Evolutionary conservation across 2,113 vertebrate species (phyloP), one percentile per base, ranked within the genome.

Genomic region (Macroglossus sobrinus): DNA sequence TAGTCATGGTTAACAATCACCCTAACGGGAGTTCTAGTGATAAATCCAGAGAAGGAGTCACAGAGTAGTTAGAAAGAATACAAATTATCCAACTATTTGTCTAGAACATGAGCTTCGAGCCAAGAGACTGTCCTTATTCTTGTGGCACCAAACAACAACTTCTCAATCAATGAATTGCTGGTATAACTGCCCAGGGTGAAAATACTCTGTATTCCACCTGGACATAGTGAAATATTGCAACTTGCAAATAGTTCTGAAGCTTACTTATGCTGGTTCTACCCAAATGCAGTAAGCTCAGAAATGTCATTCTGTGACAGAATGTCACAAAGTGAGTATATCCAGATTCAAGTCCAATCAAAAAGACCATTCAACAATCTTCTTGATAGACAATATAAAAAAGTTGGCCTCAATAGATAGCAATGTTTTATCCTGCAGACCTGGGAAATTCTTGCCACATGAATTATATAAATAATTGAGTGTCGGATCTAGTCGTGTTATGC

Each of bases 31-130:
- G 57, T 92, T 89, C 84, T 84, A 40, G 68, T 45, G 90, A 86
- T 53, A 89, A 89, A 72, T 53, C 71, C 63, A 50, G 72, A 85
- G 61, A 85, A 96, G 47, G 93, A 84, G 75, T 94, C 92, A 86
- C 4, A 8, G 72, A 78, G 12, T 5, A 75, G n/a, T 50, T 3
- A 91, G 61, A 68, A 93, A 45, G 63, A 88, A 64, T 79, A 75
- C n/a, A 84, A 30, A 71, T 92, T 40, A 68, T 63, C 71, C 4
- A 28, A 18, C 38, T 13, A 14, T 78, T 86, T 89, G 66, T 78
- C 68, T 47, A 75, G 89, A 63, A 68, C 40, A 3, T 30, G 40
- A 61, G 86, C 72, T 96, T 86, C 72, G 21, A 81, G 47, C 75
- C 26, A 7, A 43, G 40, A n/a, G 50, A 12, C 38, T 45, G n/a